Evolutionary conservation across 2,797 vertebrate species (phyloP).

Genomic region (Gymnocypris eckloni): DNA sequence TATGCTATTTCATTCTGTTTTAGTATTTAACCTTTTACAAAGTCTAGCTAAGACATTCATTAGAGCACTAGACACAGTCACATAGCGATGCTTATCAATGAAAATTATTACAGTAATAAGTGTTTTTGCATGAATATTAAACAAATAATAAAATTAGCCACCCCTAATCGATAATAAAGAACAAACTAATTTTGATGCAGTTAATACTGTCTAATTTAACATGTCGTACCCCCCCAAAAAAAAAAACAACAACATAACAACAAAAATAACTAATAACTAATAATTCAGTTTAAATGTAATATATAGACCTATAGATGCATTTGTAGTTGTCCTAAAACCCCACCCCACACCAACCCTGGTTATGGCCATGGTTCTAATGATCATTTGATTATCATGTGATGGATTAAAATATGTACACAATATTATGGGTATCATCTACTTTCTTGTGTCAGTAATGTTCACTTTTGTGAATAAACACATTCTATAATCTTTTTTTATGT

Average conservation of each 20-base stretch:
- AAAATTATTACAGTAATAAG: neutral
- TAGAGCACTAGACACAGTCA: neutral
- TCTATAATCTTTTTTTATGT: neutral
- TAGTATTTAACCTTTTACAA: neutral
- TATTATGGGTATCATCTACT: neutral
- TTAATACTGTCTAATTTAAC: neutral
- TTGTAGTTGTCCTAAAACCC: no score
- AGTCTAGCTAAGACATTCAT: neutral
- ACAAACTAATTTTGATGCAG: neutral
- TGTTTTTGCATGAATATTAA: neutral
- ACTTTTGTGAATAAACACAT: neutral
- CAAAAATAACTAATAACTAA: no score
- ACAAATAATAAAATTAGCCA: no score
- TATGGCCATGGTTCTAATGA: no score
- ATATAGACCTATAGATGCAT: no score
- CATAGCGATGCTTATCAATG: neutral
- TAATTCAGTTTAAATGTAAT: no score
- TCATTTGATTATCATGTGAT: neutral
- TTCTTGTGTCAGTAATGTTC: neutral
- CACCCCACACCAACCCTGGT: no score
- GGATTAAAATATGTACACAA: neutral
- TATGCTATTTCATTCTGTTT: neutral
- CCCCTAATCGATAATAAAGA: neutral
- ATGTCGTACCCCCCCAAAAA: neutral
- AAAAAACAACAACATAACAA: no score